Percentiles rank a stretch among this genome's conserved stretches.
Conservation (phyloP, 2,888 invertebrate genomes). For the Microplitis manilae region DNA sequence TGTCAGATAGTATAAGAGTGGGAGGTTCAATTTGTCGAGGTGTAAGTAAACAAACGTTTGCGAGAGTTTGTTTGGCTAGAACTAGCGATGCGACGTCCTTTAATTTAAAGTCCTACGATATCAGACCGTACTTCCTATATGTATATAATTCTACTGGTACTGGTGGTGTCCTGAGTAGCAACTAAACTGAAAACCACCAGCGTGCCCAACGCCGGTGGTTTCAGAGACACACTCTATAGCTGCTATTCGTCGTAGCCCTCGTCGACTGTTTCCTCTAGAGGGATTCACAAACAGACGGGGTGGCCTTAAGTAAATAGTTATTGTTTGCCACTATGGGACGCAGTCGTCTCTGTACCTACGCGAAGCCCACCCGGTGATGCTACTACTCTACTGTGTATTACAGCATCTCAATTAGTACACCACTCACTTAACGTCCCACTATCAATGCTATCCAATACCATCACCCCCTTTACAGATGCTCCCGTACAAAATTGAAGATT, state of each 20-base stretch:
- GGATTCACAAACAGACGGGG: constrained; percentile 67
- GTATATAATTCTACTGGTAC: background rate
- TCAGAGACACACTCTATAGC: constrained; percentile 41
- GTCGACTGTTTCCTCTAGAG: constrained; percentile 53
- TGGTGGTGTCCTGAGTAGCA: constrained; percentile 29
- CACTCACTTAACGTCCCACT: constrained; percentile 60
- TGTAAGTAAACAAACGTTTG: constrained; percentile 65
- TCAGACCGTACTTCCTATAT: constrained; percentile 46
- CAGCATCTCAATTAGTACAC: constrained; percentile 63
- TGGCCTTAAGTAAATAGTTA: constrained; percentile 68
- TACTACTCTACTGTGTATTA: constrained; percentile 4
- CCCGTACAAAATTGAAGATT: background rate
- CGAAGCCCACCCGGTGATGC: constrained; percentile 31
- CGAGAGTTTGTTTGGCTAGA: constrained; percentile 66
- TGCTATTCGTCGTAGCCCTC: constrained; percentile 42
- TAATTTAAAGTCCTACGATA: constrained; percentile 66
- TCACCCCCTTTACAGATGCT: constrained; percentile 41
- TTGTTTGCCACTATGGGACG: constrained; percentile 59
- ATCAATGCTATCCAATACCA: constrained; percentile 55
- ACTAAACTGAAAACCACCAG: constrained; percentile 15
- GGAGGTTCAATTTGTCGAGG: constrained; percentile 68
- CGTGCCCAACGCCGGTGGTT: constrained; percentile 2
- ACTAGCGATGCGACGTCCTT: constrained; percentile 66
- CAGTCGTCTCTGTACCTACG: constrained; percentile 42
- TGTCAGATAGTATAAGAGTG: constrained; percentile 60